Percentiles rank a stretch among this genome's conserved stretches.
Conservation (phyloP, 2,797 vertebrate genomes). For the Prunella strophiata region DNA sequence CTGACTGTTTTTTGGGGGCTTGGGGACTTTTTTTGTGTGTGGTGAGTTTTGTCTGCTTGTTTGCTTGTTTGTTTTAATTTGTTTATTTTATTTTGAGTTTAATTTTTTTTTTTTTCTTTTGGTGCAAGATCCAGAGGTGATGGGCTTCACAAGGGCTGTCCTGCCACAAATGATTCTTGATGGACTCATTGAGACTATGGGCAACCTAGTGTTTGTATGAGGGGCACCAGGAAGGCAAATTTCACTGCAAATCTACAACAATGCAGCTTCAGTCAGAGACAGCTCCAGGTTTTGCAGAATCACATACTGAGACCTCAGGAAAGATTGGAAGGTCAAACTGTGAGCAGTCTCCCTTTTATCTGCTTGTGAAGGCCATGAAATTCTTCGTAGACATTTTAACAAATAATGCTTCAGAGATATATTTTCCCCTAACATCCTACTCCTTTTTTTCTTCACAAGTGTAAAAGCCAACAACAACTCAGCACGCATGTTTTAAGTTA, state of each 20-base stretch:
- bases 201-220: background rate
- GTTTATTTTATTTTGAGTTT: background rate
- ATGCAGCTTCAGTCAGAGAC: background rate
- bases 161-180: background rate
- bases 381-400: conserved; percentile 52
- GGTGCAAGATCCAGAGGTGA: background rate
- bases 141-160: background rate
- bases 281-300: conserved; percentile 16
- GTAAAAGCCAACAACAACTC: conserved; percentile 60
- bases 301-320: conserved; percentile 19
- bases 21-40: background rate
- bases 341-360: conserved; percentile 49
- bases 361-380: background rate
- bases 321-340: conserved; percentile 45
- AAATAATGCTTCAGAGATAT: conserved; percentile 57
- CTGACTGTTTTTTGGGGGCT: background rate
- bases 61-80: background rate
- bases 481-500: conserved; percentile 28
- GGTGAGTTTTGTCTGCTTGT: background rate
- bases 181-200: background rate
- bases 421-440: conserved; percentile 21
- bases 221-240: background rate
- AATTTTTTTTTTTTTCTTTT: no score
- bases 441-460: conserved; percentile 15
- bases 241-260: background rate